These are phyloP conservation scores for Panagrolaimus sp. DNA, from an alignment of 1,140 invertebrate genomes.

Conservation along the genomic window DNA sequence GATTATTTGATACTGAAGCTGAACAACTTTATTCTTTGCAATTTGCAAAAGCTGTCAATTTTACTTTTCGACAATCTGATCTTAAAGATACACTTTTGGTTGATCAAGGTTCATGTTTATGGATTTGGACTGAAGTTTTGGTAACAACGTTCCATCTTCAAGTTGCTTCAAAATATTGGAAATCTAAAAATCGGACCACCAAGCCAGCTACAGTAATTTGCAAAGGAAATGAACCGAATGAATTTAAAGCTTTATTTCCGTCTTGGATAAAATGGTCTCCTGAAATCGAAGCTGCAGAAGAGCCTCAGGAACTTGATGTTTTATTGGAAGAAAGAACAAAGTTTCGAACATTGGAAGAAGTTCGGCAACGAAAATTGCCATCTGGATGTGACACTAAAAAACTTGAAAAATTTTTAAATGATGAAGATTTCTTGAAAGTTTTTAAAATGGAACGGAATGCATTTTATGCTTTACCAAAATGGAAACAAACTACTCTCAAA, in stretches of 20 bases:
- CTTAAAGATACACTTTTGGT: slow-evolving; percentile 34
- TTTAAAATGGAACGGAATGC: slow-evolving; percentile 77
- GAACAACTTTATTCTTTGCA: slow-evolving; percentile 23
- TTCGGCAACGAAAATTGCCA: neutral
- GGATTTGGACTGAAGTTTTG: slow-evolving; percentile 31
- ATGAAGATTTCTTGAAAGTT: slow-evolving; percentile 76
- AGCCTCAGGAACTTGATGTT: neutral
- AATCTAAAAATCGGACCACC: slow-evolving; percentile 12
- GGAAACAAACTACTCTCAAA: slow-evolving; percentile 82
- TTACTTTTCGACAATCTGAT: slow-evolving; percentile 32
- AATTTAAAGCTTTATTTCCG: slow-evolving; percentile 41
- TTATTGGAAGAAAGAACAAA: slow-evolving; percentile 9
- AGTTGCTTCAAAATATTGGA: slow-evolving; percentile 32
- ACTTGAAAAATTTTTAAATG: slow-evolving; percentile 72
- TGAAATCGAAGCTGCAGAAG: neutral
- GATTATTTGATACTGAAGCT: slow-evolving; percentile 29
- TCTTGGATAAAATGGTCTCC: slow-evolving; percentile 21
- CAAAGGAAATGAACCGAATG: slow-evolving; percentile 33
- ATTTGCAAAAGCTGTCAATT: slow-evolving; percentile 23
- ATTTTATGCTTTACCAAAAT: slow-evolving; percentile 73
- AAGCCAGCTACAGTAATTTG: slow-evolving; percentile 29
- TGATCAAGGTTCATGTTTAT: slow-evolving; percentile 33
- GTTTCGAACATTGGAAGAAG: neutral
- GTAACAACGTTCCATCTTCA: slow-evolving; percentile 37
- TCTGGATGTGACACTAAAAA: neutral